Base-by-base conservation (phyloP, 2,888 invertebrate genomes). In the Lobophora halterata region DNA sequence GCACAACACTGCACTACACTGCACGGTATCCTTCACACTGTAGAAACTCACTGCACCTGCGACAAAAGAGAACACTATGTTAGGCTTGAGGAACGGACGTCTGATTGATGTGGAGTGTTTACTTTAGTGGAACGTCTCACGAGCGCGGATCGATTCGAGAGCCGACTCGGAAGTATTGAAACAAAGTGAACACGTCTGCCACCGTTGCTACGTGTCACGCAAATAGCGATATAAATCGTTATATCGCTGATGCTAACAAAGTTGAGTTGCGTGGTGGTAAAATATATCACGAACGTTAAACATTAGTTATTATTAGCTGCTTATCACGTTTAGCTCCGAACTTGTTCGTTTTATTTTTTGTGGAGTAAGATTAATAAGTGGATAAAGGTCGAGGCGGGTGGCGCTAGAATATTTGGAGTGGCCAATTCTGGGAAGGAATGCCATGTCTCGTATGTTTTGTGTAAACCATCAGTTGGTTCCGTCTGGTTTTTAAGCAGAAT, bases 11-110 rank as follows among this genome's bases (percentile, higher is more conserved):
- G 35, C 48, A 50, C 53, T 30, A 36, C 39, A 31, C 44, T 44
- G 20, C 49, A 54, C 54, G 39, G 37, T 46, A 48, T 47, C 21
- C 18, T 47, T 32, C 56, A 52, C 49, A 51, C 52, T 24, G 44
- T 37, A 50, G 46, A 50, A 45, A 59, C 55, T 50, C 61, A 63
- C 65, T 56, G 56, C 75, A 77, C 79, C 79, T 79, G 77, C 26
- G 72, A 78, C 77, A 77, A 78, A 17, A 51, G 32, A 46, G 58
- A 57, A 52, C 12, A 5, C 19, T 24, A 14, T 30, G 47, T 63
- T 61, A 65, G 45, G 34, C 30, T 45, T 41, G 28, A 14, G 20
- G 13, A 19, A 34, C 24, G 39, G 24, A 33, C 14, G 25, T 28
- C 40, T 40, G 41, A 50, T 40, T 40, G 33, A 47, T 50, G 37